Conservation (phyloP, 2,888 invertebrate species). For the Phytoseiulus persimilis region DNA sequence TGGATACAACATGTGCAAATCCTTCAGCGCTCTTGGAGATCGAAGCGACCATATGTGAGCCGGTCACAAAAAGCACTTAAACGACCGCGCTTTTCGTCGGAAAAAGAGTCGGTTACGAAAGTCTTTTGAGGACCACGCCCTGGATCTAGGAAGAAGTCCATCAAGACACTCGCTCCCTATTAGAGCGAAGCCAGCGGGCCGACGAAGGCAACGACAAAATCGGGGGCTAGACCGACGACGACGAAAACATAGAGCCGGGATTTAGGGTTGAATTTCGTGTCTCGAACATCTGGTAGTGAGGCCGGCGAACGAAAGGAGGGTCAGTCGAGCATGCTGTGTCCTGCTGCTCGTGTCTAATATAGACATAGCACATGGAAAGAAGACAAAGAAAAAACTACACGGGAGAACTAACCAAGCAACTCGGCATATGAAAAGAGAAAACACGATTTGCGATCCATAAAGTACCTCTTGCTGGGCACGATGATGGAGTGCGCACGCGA, state of each 20-base stretch:
- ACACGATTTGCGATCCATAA: not conserved
- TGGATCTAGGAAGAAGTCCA: constrained; percentile 29
- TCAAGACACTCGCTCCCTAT: constrained; percentile 21
- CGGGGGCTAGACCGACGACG: no score
- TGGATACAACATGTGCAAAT: no score
- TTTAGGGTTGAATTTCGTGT: not conserved
- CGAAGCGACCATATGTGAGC: not conserved
- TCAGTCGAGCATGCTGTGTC: not conserved
- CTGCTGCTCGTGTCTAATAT: not conserved
- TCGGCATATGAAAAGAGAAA: not conserved
- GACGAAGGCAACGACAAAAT: not conserved
- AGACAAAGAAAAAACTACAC: not conserved
- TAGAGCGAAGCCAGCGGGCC: not conserved
- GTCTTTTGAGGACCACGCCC: not conserved
- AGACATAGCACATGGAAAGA: not conserved
- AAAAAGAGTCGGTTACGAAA: not conserved
- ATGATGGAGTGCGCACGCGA: constrained; percentile 5
- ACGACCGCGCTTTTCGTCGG: not conserved
- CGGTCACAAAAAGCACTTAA: not conserved
- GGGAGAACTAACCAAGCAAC: not conserved
- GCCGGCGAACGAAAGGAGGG: not conserved
- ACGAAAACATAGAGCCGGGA: not conserved
- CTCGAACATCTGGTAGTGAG: not conserved
- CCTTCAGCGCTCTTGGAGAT: not conserved
- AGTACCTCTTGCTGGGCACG: not conserved